phyloP scores from a whole-genome alignment of 2,797 vertebrate genomes.

The Meriones psammophilus region DNA sequence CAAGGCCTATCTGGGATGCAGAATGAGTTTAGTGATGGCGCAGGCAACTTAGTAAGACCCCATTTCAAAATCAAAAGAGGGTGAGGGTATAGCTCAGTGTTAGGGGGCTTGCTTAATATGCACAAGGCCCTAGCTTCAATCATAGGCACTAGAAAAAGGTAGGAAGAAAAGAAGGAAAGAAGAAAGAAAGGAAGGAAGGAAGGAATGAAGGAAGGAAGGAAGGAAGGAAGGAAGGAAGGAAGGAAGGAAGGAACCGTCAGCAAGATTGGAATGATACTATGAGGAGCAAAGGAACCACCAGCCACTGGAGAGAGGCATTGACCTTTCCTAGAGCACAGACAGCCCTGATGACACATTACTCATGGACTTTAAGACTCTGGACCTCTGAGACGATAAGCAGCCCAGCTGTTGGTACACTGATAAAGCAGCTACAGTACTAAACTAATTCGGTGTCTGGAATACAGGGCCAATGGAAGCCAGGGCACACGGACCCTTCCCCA shows the following conservation, averaged over 20 bases:
- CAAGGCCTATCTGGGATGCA: not conserved
- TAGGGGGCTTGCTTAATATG: not conserved
- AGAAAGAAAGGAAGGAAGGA: not conserved
- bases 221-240: not conserved
- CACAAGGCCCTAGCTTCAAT: not conserved
- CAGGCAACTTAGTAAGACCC: not conserved
- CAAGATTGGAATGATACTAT: no score
- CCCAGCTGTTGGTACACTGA: not conserved
- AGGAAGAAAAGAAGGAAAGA: not conserved
- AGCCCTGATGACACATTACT: no score
- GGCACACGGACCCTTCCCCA: not conserved
- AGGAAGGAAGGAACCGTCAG: not conserved
- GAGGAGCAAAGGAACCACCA: no score
- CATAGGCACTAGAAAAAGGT: not conserved
- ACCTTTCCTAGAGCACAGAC: rapidly evolving
- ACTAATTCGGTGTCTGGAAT: not conserved
- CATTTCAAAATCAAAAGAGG: not conserved
- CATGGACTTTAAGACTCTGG: not conserved
- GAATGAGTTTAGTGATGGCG: not conserved
- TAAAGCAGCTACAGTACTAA: not conserved
- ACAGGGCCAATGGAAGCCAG: not conserved
- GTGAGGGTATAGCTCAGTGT: not conserved
- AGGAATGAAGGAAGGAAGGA: not conserved
- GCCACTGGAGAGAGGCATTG: not conserved
- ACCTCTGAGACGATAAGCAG: not conserved